These are phyloP conservation scores for Epinephelus moara DNA, from an alignment of 2,113 vertebrate genomes.

Conservation along the genomic window DNA sequence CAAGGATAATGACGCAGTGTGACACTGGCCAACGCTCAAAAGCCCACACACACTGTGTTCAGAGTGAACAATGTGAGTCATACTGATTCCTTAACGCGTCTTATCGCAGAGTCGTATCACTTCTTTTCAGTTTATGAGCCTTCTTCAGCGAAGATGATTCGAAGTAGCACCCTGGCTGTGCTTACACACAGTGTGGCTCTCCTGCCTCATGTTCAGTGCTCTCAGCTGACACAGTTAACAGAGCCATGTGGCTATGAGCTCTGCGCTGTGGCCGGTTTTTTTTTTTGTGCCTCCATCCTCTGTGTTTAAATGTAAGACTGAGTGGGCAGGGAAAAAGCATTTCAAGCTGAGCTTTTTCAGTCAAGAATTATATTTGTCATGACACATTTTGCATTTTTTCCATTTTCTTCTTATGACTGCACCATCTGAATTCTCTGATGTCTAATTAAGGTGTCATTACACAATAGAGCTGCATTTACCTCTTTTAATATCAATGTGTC, in stretches of 20 bases:
- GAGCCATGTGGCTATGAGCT: constrained; percentile 42
- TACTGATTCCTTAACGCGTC: background rate
- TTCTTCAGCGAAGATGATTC: constrained; percentile 46
- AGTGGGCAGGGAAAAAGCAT: constrained; percentile 10
- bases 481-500: constrained; percentile 35
- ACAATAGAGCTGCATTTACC: background rate
- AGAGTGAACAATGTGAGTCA: constrained; percentile 7
- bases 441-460: constrained; percentile 3
- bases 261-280: constrained; percentile 22
- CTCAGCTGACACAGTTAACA: constrained; percentile 52
- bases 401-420: background rate
- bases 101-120: background rate
- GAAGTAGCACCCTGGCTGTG: constrained; percentile 45
- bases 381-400: background rate
- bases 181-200: constrained; percentile 7
- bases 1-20: background rate
- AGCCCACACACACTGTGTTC: background rate
- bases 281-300: background rate
- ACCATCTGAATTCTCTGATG: background rate
- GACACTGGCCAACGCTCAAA: background rate
- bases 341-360: background rate
- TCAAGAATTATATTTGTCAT: background rate
- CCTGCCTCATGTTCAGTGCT: constrained; percentile 40
- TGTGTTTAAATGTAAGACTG: constrained; percentile 13
- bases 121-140: constrained; percentile 20